These are phyloP conservation scores for Sander lucioperca DNA, from an alignment of 2,113 vertebrate genomes.

Conservation along the genomic window DNA sequence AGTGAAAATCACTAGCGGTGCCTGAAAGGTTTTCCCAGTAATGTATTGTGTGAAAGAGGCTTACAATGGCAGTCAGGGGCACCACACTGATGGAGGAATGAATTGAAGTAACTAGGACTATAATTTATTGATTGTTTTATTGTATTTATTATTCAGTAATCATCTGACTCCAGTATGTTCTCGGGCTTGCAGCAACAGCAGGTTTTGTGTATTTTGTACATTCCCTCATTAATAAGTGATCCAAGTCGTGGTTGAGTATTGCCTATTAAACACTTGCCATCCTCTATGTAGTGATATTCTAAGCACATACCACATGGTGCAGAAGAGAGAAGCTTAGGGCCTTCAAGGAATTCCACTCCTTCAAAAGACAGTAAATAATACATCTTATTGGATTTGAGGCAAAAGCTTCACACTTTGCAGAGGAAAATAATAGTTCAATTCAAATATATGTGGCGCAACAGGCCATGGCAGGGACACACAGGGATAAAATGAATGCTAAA, in stretches of 20 bases:
- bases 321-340: slow-evolving; percentile 23
- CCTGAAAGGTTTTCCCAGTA: too few relatives aligned
- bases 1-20: too few relatives aligned
- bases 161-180: slow-evolving; percentile 1
- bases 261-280: slow-evolving; percentile 30
- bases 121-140: slow-evolving; percentile 44
- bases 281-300: slow-evolving; percentile 23
- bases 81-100: slow-evolving; percentile 1
- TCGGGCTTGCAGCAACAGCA: slow-evolving; percentile 5
- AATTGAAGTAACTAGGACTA: slow-evolving; percentile 31
- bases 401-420: slow-evolving; percentile 5
- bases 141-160: slow-evolving; percentile 37
- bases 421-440: slow-evolving; percentile 29
- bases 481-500: slow-evolving; percentile 25
- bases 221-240: slow-evolving; percentile 48
- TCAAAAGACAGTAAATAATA: slow-evolving; percentile 57
- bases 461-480: slow-evolving; percentile 5
- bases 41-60: too few relatives aligned
- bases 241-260: slow-evolving; percentile 10
- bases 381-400: slow-evolving; percentile 52
- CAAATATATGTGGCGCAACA: slow-evolving; percentile 34
- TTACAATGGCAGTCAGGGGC: neutral
- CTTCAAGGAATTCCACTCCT: slow-evolving; percentile 37
- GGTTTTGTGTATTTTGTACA: slow-evolving; percentile 38
- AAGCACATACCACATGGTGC: slow-evolving; percentile 20